Evolutionary conservation across 2,113 vertebrate genomes (phyloP), one percentile per base, ranked within the genome.

Genomic region (Plectropomus leopardus): DNA sequence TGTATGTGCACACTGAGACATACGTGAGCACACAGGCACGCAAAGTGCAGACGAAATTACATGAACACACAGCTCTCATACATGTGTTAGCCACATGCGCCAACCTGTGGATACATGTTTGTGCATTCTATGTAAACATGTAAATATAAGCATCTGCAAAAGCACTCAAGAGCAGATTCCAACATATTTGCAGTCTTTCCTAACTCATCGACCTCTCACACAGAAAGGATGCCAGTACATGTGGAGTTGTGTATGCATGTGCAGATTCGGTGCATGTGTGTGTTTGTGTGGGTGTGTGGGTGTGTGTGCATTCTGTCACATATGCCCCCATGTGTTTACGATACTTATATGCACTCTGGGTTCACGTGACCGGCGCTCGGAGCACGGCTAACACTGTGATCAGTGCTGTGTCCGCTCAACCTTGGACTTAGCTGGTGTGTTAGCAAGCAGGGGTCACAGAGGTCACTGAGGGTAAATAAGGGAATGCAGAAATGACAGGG

Each of bases 391-490:
- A 71, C 79, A 23, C n/a, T 68, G 77, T 21, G 23, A 60, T 75
- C 80, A 44, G 64, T 57, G 68, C 44, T 60, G 21, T 55, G 76
- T 74, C 72, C 14, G 45, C 47, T 84, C 85, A 84, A 84, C 85
- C 82, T 91, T 90, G 86, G 85, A 90, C 87, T 86, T 80, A 63
- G 85, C 74, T 17, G 76, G 44, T 47, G 72, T 73, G 77, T 84
- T 60, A 36, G 80, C 67, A n/a, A 36, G 79, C 47, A 59, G 60
- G 48, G 83, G 84, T 89, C 86, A 28, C 68, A 26, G 71, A 72
- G 92, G 89, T 85, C 76, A 76, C 51, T 21, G 50, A 86, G 77
- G 86, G 78, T 87, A 89, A 85, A 82, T 68, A 88, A 84, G 83
- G 69, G 78, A 86, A 85, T 53, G 61, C 50, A 50, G 65, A 70